phyloP scores from a whole-genome alignment of 2,888 invertebrate species.

The Omphaloscelis lunosa region DNA sequence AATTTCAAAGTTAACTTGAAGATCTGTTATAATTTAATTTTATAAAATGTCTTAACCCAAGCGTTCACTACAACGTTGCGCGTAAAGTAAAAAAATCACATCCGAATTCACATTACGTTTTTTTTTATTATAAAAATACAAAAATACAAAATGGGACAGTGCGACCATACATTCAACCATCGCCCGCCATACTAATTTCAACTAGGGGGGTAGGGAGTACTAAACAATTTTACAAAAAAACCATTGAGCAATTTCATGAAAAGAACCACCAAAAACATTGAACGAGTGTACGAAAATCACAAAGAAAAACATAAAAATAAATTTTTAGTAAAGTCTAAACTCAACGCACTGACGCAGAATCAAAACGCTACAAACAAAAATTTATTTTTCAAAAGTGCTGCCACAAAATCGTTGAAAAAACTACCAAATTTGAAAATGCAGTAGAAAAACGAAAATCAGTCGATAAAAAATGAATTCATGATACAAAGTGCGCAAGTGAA shows the following conservation, averaged over 20 bases:
- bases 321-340: slow-evolving; percentile 67
- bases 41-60: slow-evolving; percentile 72
- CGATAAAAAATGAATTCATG: slow-evolving; percentile 66
- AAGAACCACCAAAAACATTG: slow-evolving; percentile 79
- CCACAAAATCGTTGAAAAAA: slow-evolving; percentile 72
- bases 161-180: slow-evolving; percentile 85
- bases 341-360: slow-evolving; percentile 71
- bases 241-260: slow-evolving; percentile 88
- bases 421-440: slow-evolving; percentile 68
- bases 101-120: slow-evolving; percentile 87
- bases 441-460: slow-evolving; percentile 69
- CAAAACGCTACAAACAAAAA: slow-evolving; percentile 73
- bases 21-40: slow-evolving; percentile 69
- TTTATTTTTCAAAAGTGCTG: slow-evolving; percentile 74
- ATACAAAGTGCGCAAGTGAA: slow-evolving; percentile 76
- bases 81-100: slow-evolving; percentile 87
- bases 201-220: slow-evolving; percentile 85
- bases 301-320: slow-evolving; percentile 70
- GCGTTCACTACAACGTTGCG: slow-evolving; percentile 84
- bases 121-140: slow-evolving; percentile 90
- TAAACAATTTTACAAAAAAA: slow-evolving; percentile 82
- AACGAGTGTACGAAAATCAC: slow-evolving; percentile 75
- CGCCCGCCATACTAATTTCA: slow-evolving; percentile 80
- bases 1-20: slow-evolving; percentile 65
- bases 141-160: slow-evolving; percentile 91